phyloP scores from a whole-genome alignment of 2,888 invertebrate genomes.

The Sinelater perroti region DNA sequence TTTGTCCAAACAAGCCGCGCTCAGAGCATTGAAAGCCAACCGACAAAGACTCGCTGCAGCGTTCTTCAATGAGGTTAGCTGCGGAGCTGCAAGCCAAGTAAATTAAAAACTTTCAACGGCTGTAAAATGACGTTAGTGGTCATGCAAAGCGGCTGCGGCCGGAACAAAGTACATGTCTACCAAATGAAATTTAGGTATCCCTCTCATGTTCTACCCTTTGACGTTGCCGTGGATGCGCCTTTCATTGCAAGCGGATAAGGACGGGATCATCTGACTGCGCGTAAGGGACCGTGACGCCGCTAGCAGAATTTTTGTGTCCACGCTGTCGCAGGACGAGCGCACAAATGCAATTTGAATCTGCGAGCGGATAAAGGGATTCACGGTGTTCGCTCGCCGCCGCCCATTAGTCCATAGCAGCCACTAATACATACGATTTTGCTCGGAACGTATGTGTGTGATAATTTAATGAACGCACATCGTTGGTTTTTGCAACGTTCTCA shows the following conservation, averaged over 20 bases:
- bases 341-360: conserved; percentile 25
- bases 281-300: conserved; percentile 29
- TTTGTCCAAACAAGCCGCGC: conserved; percentile 12
- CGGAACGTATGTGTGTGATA: conserved; percentile 16
- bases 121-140: conserved; percentile 48
- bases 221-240: conserved; percentile 30
- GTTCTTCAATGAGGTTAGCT: conserved; percentile 20
- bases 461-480: conserved; percentile 20
- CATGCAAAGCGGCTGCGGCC: conserved; percentile 44
- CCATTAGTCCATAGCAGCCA: conserved; percentile 24
- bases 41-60: conserved; percentile 18
- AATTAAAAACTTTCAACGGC: conserved; percentile 50
- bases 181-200: conserved; percentile 37
- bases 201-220: conserved; percentile 38
- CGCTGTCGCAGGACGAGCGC: conserved; percentile 13
- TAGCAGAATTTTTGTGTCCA: conserved; percentile 25
- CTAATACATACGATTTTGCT: conserved; percentile 22
- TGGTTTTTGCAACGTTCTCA: background rate
- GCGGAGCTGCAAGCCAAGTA: conserved; percentile 36
- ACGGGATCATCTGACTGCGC: conserved; percentile 25
- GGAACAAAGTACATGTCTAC: conserved; percentile 42
- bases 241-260: conserved; percentile 34
- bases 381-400: conserved; percentile 18
- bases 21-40: conserved; percentile 15
- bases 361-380: conserved; percentile 30